Conservation (phyloP, 2,113 vertebrate species). For the Cercopithecus mona region DNA sequence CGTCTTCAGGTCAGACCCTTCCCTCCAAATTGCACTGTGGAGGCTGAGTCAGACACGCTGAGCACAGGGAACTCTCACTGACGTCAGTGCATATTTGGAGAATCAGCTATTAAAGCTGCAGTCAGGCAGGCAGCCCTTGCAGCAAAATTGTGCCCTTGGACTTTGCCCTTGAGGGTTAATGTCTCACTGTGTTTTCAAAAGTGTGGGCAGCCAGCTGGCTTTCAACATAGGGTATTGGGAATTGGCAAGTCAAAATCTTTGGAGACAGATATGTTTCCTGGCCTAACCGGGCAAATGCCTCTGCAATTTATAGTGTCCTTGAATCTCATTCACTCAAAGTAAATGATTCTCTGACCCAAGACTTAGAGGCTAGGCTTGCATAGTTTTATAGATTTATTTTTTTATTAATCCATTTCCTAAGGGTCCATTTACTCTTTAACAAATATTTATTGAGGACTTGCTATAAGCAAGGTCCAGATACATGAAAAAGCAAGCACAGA, state of each 20-base stretch:
- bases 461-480: background rate
- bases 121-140: background rate
- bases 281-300: background rate
- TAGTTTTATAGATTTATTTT: background rate
- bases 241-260: slow-evolving; percentile 42
- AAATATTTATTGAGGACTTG: background rate
- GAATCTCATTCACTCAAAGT: slow-evolving; percentile 33
- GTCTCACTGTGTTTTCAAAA: background rate
- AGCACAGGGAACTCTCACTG: background rate
- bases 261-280: background rate
- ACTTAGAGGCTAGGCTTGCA: background rate
- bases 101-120: background rate
- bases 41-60: background rate
- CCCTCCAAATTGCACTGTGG: background rate
- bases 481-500: background rate
- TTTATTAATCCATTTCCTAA: background rate
- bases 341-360: slow-evolving; percentile 3
- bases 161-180: slow-evolving; percentile 46
- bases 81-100: background rate
- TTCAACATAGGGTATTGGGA: background rate
- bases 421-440: background rate
- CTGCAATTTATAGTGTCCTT: slow-evolving; percentile 19
- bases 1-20: background rate
- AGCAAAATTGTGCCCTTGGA: slow-evolving; percentile 45
- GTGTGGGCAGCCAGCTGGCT: slow-evolving; percentile 47